A percentile compares a stretch with the other conserved stretches of the same genome.
These are phyloP conservation scores for Archilochus colubris DNA, from an alignment of 2,113 vertebrate species.

Conservation along the genomic window DNA sequence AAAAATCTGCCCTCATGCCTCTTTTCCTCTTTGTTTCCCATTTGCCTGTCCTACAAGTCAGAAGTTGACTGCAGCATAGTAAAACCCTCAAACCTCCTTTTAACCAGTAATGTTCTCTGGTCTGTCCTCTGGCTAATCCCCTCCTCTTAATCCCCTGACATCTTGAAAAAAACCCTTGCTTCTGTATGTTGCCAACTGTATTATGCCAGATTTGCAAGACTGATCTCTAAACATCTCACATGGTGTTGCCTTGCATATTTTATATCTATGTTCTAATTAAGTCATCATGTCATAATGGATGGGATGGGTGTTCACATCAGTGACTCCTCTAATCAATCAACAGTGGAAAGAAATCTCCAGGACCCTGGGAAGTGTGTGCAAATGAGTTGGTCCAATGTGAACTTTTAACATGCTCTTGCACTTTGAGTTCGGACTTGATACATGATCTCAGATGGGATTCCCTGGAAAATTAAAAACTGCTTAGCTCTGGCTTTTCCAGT, in stretches of 20 bases:
- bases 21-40: not conserved
- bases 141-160: not conserved
- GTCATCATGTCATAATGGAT: not conserved
- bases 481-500: not conserved
- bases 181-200: not conserved
- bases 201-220: not conserved
- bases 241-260: not conserved
- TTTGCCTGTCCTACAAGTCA: not conserved
- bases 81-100: not conserved
- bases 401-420: not conserved
- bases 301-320: not conserved
- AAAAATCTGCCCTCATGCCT: not conserved
- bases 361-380: not conserved
- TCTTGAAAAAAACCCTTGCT: not conserved
- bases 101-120: not conserved
- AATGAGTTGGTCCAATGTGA: not conserved
- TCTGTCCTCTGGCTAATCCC: constrained; percentile 1
- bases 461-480: not conserved
- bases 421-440: not conserved
- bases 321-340: not conserved
- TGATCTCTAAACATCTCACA: not conserved
- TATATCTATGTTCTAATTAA: not conserved
- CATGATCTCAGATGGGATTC: not conserved
- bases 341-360: not conserved
- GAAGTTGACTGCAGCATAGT: not conserved